phyloP scores from a whole-genome alignment of 2,113 vertebrate genomes.

The Mustelus asterias region DNA sequence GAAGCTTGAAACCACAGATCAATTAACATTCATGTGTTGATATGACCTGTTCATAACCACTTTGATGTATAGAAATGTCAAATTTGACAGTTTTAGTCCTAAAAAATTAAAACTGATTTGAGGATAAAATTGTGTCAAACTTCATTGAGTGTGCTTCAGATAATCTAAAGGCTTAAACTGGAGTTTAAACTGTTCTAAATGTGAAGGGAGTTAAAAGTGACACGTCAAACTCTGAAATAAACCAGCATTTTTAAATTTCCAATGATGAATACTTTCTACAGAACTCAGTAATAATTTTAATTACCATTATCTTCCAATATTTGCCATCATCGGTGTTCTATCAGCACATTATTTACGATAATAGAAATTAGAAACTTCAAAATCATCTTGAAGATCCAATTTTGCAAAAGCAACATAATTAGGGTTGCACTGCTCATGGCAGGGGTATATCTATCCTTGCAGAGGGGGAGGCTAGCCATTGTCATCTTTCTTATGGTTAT shows the following conservation, averaged over 20 bases:
- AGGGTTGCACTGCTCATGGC: background rate
- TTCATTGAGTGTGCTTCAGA: background rate
- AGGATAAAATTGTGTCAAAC: background rate
- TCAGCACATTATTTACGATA: background rate
- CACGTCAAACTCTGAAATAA: background rate
- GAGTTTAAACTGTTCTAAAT: background rate
- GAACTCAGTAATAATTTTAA: background rate
- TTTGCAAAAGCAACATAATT: background rate
- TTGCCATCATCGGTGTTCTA: background rate
- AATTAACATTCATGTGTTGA: slow-evolving; percentile 3
- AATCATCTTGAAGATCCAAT: background rate
- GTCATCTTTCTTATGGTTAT: background rate
- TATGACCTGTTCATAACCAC: background rate
- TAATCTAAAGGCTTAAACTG: background rate
- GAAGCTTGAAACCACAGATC: background rate
- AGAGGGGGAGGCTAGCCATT: background rate
- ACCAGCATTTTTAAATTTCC: background rate
- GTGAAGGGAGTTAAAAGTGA: background rate
- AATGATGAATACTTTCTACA: slow-evolving; percentile 13
- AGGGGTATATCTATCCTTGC: background rate
- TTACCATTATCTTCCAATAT: background rate
- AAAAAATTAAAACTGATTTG: background rate
- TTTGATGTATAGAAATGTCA: slow-evolving; percentile 4
- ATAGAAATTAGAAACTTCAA: background rate
- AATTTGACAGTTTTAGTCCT: background rate